Evolutionary conservation across 37 sponge, comb jelly and placozoan genomes (phyloP), one percentile per base, ranked within the genome.

Genomic region (Ianthella basta): DNA sequence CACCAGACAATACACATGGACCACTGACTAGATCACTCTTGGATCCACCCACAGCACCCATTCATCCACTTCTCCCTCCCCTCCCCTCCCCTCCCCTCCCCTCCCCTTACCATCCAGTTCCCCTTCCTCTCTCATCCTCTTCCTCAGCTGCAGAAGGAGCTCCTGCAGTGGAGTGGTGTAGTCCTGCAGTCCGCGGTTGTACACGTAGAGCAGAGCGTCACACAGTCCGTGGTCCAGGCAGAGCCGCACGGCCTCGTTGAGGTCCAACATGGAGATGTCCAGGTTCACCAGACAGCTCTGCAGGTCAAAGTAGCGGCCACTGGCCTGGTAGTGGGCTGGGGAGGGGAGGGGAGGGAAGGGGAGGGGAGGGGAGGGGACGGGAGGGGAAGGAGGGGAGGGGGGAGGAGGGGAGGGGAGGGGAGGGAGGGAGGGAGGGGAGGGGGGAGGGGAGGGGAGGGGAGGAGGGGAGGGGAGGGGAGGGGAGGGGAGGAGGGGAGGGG

Each of bases 171-270:
- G 95, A 59, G 91, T 95, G 73, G 60, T 55, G 73, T 95, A 95
- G 88, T 95, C 95, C 59, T 89, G 55, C 72, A 95, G 86, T 0
- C 95, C 91, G 12, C 70, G n/a, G 85, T 89, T 92, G 82, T 95
- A 92, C 19, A 95, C 91, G 38, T 92, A 87, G 85, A 92, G 87
- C 86, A 95, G 85, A 33, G 90, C 95, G 54, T 95, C 93, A 81
- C 82, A 95, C 50, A 95, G 61, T 40, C 87, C 89, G 59, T 95
- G 83, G 8, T 86, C 82, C 93, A 89, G 86, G 55, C 95, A 95
- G 72, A 95, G 69, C 59, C 80, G 84, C 1, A 95, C 80, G 36
- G 92, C 83, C 95, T 92, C 63, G 35, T 84, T 33, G 12, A 84
- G 75, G 35, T 84, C 85, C 72, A 84, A 15, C 54, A 41, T 74